Evolutionary conservation across 2,888 invertebrate species (phyloP), one percentile per base, ranked within the genome.

Genomic region (Drosophila mimetica): DNA sequence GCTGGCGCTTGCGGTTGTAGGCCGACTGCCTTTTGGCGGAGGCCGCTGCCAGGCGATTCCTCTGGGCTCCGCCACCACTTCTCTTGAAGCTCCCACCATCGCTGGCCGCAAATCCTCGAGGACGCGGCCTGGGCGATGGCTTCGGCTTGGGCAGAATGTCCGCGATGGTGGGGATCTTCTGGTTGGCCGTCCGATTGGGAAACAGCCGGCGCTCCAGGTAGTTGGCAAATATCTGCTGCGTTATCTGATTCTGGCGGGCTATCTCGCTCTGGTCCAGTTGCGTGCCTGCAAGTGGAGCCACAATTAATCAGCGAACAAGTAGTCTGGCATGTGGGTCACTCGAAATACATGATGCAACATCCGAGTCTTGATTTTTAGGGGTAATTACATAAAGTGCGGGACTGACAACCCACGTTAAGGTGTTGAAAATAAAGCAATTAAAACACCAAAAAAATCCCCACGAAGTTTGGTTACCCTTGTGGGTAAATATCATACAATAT

Each of bases 181-280:
- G 91, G 72, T 85, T 89, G 0, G 93, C 92, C 59, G 91, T 92
- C 42, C 94, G 91, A 75, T 93, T 92, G 4, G 95, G 93, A 57
- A 95, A 95, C 44, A 95, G 90, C 42, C 94, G 94, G 89, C 95
- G 94, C 90, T 95, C 95, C 73, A 96, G 92, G 88, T 93, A 96
- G 66, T 95, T 95, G 88, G 95, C 95, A 76, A 96, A 93, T 77
- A 96, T 95, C 92, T 95, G 95, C 91, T 95, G 94, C 32, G 95
- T 96, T 90, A 95, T 95, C 91, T 94, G 93, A 93, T 95, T 95
- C 93, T 96, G 95, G 73, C 95, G 92, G 83, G 94, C 94, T 91
- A 95, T 91, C 91, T 95, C 95, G 77, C 93, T 93, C 77, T 92
- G 87, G 73, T 93, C 92, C 74, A 90, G 80, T 39, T 86, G 83